Evolutionary conservation across 2,113 vertebrate genomes (phyloP).

Genomic region (Prolemur simus): DNA sequence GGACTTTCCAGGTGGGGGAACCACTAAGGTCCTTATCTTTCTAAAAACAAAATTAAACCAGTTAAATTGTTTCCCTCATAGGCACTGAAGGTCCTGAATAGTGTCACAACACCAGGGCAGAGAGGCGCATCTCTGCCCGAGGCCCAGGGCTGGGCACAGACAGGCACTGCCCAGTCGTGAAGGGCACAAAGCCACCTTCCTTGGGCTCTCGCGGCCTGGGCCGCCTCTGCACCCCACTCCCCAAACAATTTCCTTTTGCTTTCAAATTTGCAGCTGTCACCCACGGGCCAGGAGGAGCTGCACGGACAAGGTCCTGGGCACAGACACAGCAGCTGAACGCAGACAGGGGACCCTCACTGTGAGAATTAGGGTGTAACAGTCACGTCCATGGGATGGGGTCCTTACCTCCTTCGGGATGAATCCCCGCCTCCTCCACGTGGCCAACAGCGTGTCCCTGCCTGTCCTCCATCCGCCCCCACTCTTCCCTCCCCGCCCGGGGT

Average conservation of each 20-base stretch:
- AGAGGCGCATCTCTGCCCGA: fast-evolving
- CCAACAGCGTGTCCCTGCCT: neutral
- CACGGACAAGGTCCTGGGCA: neutral
- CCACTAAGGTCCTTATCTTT: neutral
- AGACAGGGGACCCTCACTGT: neutral
- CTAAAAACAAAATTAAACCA: neutral
- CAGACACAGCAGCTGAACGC: neutral
- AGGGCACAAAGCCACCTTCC: neutral
- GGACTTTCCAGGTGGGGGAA: neutral
- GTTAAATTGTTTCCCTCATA: neutral
- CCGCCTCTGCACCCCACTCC: neutral
- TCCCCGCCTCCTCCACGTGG: neutral
- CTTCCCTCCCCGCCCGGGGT: fast-evolving
- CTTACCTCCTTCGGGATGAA: neutral
- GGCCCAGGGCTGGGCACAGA: neutral
- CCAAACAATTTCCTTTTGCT: neutral
- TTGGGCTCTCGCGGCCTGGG: too few species aligned
- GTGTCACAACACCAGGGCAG: fast-evolving
- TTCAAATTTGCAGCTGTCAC: neutral
- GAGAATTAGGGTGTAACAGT: neutral
- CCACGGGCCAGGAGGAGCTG: fast-evolving
- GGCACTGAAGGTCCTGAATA: too few species aligned
- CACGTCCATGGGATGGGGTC: neutral
- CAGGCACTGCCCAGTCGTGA: neutral
- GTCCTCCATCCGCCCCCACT: neutral